These are phyloP conservation scores for Caenorhabditis virilis DNA, from an alignment of 2,888 invertebrate genomes.

Conservation along the genomic window DNA sequence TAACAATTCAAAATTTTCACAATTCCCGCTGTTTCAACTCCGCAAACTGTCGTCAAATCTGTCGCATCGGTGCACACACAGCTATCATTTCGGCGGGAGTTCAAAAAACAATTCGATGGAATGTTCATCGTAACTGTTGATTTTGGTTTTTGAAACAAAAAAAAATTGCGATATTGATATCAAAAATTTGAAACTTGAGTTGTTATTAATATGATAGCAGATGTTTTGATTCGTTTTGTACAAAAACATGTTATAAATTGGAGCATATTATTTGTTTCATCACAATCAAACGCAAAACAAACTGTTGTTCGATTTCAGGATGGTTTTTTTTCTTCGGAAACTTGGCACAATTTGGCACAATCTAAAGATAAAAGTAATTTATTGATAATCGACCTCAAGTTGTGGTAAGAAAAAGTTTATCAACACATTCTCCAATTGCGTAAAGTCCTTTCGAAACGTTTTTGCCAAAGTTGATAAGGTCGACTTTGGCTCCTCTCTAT, in stretches of 20 bases:
- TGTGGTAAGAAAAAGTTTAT: too few relatives aligned
- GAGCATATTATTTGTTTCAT: neutral
- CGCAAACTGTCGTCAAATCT: neutral
- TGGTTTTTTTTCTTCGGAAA: neutral
- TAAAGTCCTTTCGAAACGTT: too few relatives aligned
- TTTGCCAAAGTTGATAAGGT: too few relatives aligned
- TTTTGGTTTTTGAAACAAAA: too few relatives aligned
- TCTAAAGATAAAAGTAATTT: too few relatives aligned
- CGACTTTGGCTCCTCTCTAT: too few relatives aligned
- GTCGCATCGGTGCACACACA: neutral
- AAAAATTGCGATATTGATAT: too few relatives aligned
- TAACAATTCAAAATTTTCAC: too few relatives aligned
- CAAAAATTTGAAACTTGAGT: neutral
- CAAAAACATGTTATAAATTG: neutral
- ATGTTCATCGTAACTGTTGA: too few relatives aligned
- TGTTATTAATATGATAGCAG: neutral
- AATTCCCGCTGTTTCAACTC: neutral
- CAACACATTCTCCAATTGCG: too few relatives aligned
- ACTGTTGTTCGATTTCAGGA: neutral
- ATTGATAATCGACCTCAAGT: too few relatives aligned
- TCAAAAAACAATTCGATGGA: neutral
- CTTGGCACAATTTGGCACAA: too few relatives aligned
- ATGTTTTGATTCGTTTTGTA: neutral
- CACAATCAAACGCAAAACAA: neutral
- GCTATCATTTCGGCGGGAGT: neutral